phyloP scores from a whole-genome alignment of 2,888 invertebrate genomes.

The Erpobdella octoculata region DNA sequence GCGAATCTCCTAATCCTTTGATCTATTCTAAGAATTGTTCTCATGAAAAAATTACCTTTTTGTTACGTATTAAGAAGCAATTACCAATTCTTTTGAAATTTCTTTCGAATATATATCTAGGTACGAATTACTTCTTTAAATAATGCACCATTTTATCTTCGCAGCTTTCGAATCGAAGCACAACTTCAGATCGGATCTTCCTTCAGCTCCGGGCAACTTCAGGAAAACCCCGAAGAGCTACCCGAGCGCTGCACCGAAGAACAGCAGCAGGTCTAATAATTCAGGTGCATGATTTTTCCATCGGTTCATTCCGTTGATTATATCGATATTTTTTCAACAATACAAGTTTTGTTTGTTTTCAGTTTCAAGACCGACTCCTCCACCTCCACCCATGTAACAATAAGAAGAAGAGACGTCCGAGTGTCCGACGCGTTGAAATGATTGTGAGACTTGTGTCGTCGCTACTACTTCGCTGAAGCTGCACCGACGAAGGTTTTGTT shows the following conservation, averaged over 20 bases:
- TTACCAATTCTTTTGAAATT: no score
- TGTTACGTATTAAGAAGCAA: no score
- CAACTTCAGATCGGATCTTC: constrained; percentile 9
- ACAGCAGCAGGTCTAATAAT: background rate
- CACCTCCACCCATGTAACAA: constrained; percentile 12
- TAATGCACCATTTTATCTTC: background rate
- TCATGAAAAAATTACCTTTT: no score
- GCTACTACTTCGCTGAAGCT: no score
- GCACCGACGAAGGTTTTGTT: no score
- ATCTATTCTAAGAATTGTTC: no score
- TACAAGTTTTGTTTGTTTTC: background rate
- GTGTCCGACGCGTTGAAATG: no score
- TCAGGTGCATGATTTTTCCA: background rate
- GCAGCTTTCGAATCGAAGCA: constrained; percentile 10
- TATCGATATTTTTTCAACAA: no score
- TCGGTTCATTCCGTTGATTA: no score
- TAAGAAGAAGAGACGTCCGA: background rate
- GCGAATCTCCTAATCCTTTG: background rate
- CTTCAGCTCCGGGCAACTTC: constrained; percentile 16
- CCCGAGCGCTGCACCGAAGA: constrained; percentile 8
- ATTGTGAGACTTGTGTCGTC: no score
- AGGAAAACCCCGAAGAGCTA: constrained; percentile 10
- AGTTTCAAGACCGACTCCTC: constrained; percentile 21
- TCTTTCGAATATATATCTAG: no score
- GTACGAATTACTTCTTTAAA: no score